Percentiles rank a stretch among this genome's conserved stretches.
These are phyloP conservation scores for Macrostomum lignano DNA, from an alignment of 1,140 invertebrate species.

Conservation along the genomic window DNA sequence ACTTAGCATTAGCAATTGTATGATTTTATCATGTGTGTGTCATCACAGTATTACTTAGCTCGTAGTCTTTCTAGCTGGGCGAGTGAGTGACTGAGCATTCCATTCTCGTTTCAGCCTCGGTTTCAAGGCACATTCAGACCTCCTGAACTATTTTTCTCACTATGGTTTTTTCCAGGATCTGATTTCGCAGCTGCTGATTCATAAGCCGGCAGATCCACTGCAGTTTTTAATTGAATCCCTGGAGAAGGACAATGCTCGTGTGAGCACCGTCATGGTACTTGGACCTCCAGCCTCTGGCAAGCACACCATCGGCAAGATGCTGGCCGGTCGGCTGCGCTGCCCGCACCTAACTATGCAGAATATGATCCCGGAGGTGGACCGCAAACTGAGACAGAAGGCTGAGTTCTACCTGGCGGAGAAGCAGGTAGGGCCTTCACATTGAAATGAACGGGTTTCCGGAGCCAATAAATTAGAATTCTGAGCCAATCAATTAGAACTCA, in stretches of 20 bases:
- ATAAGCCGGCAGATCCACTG: constrained; percentile 20
- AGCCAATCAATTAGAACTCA: too few species aligned
- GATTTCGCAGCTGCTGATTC: constrained; percentile 19
- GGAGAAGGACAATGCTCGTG: constrained; percentile 17
- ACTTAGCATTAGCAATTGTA: too few species aligned
- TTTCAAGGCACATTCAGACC: constrained; percentile 21
- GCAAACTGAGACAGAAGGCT: too few species aligned
- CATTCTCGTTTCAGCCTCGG: too few species aligned
- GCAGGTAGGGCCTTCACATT: too few species aligned
- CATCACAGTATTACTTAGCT: too few species aligned
- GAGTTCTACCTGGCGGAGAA: too few species aligned
- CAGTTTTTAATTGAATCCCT: constrained; percentile 19
- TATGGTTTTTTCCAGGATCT: constrained; percentile 13
- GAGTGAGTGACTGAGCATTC: too few species aligned
- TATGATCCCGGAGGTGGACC: constrained; percentile 15
- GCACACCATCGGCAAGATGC: constrained; percentile 19
- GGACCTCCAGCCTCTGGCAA: constrained; percentile 26
- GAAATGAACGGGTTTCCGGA: too few species aligned
- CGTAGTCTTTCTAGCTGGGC: too few species aligned
- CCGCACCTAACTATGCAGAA: constrained; percentile 17
- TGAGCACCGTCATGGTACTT: constrained; percentile 21
- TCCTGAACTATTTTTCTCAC: background rate
- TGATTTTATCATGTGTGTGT: too few species aligned
- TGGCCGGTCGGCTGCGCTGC: constrained; percentile 15
- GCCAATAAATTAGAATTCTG: too few species aligned